Evolutionary conservation across 2,113 vertebrate species (phyloP), one percentile per base, ranked within the genome.

Genomic region (Brachyistius frenatus): DNA sequence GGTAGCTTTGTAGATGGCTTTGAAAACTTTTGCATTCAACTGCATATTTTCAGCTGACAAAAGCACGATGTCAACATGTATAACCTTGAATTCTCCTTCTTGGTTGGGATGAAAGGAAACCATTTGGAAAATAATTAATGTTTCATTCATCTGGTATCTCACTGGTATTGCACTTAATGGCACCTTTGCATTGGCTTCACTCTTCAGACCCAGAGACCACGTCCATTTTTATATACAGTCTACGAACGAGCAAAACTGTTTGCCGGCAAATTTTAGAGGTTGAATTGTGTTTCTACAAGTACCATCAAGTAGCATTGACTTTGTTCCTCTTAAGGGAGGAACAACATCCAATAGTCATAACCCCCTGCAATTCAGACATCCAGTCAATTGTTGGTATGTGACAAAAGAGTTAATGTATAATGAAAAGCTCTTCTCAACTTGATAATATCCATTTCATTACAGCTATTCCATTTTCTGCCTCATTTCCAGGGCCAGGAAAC

Each of bases 101-200:
- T 75, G 66, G 16, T 44, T 55, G 31, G 30, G n/a, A 31, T 46
- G 56, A 60, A 62, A 69, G 41, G 5, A 69, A 62, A 30, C 47
- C 15, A 30, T 2, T 44, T 9, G 13, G 41, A 44, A 44, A 13
- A 3, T 11, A 44, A 44, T 11, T 2, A 11, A 44, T 44, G 41
- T 13, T 44, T 11, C 9, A 7, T 8, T 41, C 39, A 41, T 44
- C 10, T 44, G 41, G 9, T 23, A 23, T 44, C 41, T 13, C 10
- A 13, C 10, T 44, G 41, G 2, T 44, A 44, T 3, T 44, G 9
- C 13, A 11, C 10, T 3, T 11, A 13, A 9, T 44, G 41, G 13
- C 13, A 44, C 41, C 13, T 11, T 44, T 44, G 23, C 23, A 23
- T 23, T 23, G 23, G 23, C 23, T 23, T 23, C 23, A 23, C 23